Evolutionary conservation across 2,888 invertebrate genomes (phyloP), one percentile per base, ranked within the genome.

Genomic region (Amaurobius ferox): DNA sequence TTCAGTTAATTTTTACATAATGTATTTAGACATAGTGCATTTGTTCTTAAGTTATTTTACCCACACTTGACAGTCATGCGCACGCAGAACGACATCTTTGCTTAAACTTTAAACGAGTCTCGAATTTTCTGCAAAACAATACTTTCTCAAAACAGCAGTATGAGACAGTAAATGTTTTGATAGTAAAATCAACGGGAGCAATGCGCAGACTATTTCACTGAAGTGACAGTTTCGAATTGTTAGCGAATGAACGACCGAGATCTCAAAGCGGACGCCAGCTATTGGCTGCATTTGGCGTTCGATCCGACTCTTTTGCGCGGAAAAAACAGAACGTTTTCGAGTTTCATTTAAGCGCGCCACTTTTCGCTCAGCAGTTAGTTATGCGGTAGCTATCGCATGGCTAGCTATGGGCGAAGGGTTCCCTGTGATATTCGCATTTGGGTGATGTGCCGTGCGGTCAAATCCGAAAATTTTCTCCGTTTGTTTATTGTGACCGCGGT

Each of bases 371-470:
- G 40, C 68, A 9, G 40, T n/a, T 35, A 68, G 68, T 68, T 68
- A 68, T 68, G 68, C 68, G 68, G 68, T 68, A 68, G 68, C 68
- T 40, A 68, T 68, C 68, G 68, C 68, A 68, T 68, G 68, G 68
- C 68, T 26, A 68, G 68, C 39, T 13, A 68, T 68, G 68, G 68
- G 68, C 40, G 40, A 32, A 28, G 68, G 28, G 40, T 68, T 68
- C 68, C 68, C 40, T 26, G 32, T 68, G 35, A 32, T 28, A 23
- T 68, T 40, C 68, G 40, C 40, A 68, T 68, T 39, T 28, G 68
- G 68, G 68, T 68, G 28, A 68, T 68, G 68, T 35, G 28, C 16
- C 13, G 39, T 5, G 40, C 68, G 35, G 26, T 68, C 23, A 23
- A n/a, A 13, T 68, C 9, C 26, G n/a, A 26, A n/a, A 11, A n/a